Evolutionary conservation across 2,797 vertebrate species (phyloP).

Genomic region (Hemibagrus guttatus): DNA sequence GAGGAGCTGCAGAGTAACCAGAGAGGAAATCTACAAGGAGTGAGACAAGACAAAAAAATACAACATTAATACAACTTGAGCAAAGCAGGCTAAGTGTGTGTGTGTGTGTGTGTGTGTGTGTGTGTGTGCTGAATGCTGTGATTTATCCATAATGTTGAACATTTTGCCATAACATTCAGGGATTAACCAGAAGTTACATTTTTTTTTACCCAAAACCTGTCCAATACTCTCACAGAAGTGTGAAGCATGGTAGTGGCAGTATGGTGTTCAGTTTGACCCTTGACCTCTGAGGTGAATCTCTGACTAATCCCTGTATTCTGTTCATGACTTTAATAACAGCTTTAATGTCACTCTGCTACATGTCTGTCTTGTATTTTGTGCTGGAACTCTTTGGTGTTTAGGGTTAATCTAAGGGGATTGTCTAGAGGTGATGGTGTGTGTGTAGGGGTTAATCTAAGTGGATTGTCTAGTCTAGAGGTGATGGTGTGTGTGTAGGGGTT

Average conservation of each 20-base stretch:
- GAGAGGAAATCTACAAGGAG: constrained; percentile 73
- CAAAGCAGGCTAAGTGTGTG: neutral
- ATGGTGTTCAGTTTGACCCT: too few species aligned
- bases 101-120: neutral
- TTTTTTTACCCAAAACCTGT: neutral
- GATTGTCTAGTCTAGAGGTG: too few species aligned
- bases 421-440: too few species aligned
- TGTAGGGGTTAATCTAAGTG: too few species aligned
- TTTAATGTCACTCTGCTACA: neutral
- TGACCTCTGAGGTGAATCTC: too few species aligned
- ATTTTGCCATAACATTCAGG: neutral
- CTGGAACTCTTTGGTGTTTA: neutral
- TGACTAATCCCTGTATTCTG: too few species aligned
- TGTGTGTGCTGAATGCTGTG: neutral
- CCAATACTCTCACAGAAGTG: neutral
- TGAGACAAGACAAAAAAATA: neutral
- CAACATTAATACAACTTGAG: neutral
- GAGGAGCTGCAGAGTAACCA: constrained; percentile 87
- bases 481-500: too few species aligned
- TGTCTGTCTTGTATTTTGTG: neutral
- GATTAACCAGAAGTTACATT: too few species aligned
- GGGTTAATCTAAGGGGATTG: too few species aligned
- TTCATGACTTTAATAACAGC: neutral
- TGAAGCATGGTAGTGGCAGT: neutral
- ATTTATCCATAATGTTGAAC: too few species aligned